phyloP scores from a whole-genome alignment of 2,888 invertebrate species.

The Scotopteryx bipunctaria region DNA sequence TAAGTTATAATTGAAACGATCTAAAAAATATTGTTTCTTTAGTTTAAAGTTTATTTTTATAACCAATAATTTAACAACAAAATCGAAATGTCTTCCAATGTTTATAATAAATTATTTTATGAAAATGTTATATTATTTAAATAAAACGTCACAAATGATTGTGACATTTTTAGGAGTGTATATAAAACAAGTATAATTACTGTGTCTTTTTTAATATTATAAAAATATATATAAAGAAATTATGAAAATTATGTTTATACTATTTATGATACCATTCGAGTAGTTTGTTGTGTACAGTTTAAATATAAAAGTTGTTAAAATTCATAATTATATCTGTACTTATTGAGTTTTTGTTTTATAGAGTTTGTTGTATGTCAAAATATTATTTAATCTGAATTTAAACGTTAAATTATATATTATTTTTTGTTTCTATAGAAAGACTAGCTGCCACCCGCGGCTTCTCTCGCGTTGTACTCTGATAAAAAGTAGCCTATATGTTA shows the following conservation, averaged over 20 bases:
- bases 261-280: slow-evolving; percentile 19
- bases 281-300: slow-evolving; percentile 37
- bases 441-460: too few relatives aligned
- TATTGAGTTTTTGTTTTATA: slow-evolving; percentile 28
- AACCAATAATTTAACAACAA: slow-evolving; percentile 50
- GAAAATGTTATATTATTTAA: too few relatives aligned
- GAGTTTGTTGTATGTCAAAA: slow-evolving; percentile 11
- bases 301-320: slow-evolving; percentile 22
- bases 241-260: neutral
- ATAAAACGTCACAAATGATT: slow-evolving; percentile 14
- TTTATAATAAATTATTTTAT: slow-evolving; percentile 29
- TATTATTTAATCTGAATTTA: slow-evolving; percentile 6
- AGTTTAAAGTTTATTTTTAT: slow-evolving; percentile 1
- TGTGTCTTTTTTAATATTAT: slow-evolving; percentile 3
- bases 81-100: slow-evolving; percentile 69
- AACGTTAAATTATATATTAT: neutral
- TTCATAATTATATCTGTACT: slow-evolving; percentile 21
- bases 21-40: neutral
- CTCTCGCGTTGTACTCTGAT: too few relatives aligned
- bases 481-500: too few relatives aligned
- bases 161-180: slow-evolving; percentile 8
- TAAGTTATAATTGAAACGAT: neutral
- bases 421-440: too few relatives aligned
- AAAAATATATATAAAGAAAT: neutral
- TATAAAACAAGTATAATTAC: neutral